Conservation (phyloP, 2,113 vertebrate genomes). For the Antechinus flavipes region DNA sequence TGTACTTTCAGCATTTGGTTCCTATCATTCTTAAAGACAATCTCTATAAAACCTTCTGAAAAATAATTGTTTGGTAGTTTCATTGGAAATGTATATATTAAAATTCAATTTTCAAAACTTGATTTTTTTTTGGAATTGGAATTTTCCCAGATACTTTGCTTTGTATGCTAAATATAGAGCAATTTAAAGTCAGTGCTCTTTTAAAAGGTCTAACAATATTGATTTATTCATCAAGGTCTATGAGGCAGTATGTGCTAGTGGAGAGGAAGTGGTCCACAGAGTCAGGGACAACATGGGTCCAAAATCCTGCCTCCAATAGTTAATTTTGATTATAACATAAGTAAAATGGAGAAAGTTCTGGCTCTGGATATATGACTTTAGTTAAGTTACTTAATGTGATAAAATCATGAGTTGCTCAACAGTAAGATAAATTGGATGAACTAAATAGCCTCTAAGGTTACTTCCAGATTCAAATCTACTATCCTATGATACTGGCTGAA, state of each 20-base stretch:
- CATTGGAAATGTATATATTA: background rate
- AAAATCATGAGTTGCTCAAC: background rate
- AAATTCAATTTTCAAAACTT: background rate
- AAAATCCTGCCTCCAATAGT: background rate
- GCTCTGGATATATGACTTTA: background rate
- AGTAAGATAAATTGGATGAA: background rate
- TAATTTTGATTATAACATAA: background rate
- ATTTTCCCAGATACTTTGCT: background rate
- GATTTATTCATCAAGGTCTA: background rate
- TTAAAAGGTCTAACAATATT: background rate
- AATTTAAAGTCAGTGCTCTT: background rate
- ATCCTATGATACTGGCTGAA: background rate
- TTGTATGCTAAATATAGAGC: background rate
- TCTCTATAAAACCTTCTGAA: background rate
- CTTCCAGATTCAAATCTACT: background rate
- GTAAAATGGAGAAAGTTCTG: background rate
- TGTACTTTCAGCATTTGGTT: background rate
- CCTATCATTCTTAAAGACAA: background rate
- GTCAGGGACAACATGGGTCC: background rate
- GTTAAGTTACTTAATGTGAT: background rate
- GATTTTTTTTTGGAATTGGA: background rate
- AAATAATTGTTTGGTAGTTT: background rate
- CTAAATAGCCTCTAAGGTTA: background rate
- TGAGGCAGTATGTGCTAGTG: background rate
- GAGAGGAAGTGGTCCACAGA: background rate